Evolutionary conservation across 2,113 vertebrate genomes (phyloP), one percentile per base, ranked within the genome.

Genomic region (Rhinopithecus roxellana): DNA sequence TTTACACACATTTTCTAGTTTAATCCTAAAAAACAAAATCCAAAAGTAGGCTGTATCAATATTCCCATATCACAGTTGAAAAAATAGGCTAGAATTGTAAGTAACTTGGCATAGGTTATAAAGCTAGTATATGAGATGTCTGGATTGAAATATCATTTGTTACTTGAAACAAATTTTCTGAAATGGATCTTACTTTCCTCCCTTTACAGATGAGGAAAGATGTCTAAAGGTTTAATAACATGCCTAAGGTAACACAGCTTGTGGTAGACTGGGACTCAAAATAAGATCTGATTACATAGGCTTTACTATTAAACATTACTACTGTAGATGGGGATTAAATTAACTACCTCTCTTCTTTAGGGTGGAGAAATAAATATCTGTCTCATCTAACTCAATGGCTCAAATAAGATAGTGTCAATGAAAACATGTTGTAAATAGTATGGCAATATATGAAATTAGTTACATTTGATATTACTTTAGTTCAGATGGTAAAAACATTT

Each of bases 131-230:
- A 16, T 69, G 22, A 70, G 16, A 89, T 72, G 7, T 87, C 23
- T 80, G 16, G 17, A 83, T 87, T 84, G 13, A 96, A 95, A 91
- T 90, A 85, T n/a, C 55, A 75, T 77, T 81, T 87, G 80, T 43
- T 80, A 32, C 17, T 79, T 64, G 5, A 96, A 95, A 94, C 22
- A 55, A 23, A 25, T 70, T 86, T 85, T 90, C 57, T 78, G 14
- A 85, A 90, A 45, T 70, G 50, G 1, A 10, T 94, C 45, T 59
- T 79, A 84, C 8, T 89, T 16, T 35, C 12, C 38, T 18, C 40
- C 20, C 89, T 97, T 99, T 99, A 86, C 17, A 95, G 27, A 80
- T 4, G 6, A 84, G 11, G 30, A 17, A 22, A 50, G 7, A 52
- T 48, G 35, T 72, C 13, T 80, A 40, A 25, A 84, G 12, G 57